Base-by-base conservation (phyloP, 1,140 invertebrate species). In the Parapsyche elsis region DNA sequence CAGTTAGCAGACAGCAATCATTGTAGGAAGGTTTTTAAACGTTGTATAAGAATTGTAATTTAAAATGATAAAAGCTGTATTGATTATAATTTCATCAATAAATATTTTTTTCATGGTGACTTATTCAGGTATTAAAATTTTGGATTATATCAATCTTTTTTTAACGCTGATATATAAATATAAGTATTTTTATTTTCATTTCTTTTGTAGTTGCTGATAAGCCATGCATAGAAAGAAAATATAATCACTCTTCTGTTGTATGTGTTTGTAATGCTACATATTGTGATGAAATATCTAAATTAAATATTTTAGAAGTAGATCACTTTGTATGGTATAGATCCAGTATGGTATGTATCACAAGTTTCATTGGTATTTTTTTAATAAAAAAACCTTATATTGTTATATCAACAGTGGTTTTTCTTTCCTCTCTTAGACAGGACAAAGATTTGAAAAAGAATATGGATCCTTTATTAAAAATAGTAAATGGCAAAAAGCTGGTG, bases 241-340 rank as follows among this genome's bases (percentile, higher is more conserved):
- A 88, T 80, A 87, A 87, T 7, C 70, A 85, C 9, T 85, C 85
- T 21, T 91, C 89, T 9, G 86, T 92, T 53, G 95, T 98, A 0
- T 98, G 97, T 85, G 94, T 96, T 9, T 98, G 96, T 85, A 95
- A 96, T 85, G 88, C 92, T 0, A 93, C 92, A 0, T 94, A 95
- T 85, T 98, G 97, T 86, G 96, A 98, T 86, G 92, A 92, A n/a
- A 86, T 94, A 21, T 88, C 90, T 0, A 75, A 75, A 53, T 1
- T 57, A 5, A 9, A 57, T 23, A 57, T 10, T 14, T 7, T 75
- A 57, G 23, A 53, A 75, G 12, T 1, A 9, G 45, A 30, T 57
- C 46, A 59, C 5, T 75, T 9, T 59, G 46, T 75, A n/a, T 0
- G 26, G 9, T 75, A 75, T 30, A 14, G 23, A 14, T 57, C 73